Percentiles rank a stretch among this genome's conserved stretches.
Conservation (phyloP, 2,888 invertebrate genomes). For the Drosophila yooni region DNA sequence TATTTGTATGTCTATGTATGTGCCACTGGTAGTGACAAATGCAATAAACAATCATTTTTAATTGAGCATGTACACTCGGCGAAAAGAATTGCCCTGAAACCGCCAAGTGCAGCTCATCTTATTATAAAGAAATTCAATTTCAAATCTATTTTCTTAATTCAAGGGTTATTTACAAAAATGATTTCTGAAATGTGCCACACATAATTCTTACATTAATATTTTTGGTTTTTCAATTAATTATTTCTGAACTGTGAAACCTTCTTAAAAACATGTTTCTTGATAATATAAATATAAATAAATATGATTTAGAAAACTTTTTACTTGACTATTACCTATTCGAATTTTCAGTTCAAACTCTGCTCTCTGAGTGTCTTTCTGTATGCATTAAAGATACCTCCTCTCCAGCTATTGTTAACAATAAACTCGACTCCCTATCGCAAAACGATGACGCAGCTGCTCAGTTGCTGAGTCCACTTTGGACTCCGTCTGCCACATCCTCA, state of each 20-base stretch:
- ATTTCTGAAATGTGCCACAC: no score
- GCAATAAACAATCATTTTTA: constrained; percentile 76
- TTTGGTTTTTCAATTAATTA: no score
- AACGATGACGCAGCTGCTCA: constrained; percentile 62
- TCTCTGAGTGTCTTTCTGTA: neutral
- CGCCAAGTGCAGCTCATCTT: neutral
- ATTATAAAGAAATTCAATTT: neutral
- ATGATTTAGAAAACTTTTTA: neutral
- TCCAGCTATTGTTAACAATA: constrained; percentile 32
- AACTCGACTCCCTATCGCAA: constrained; percentile 27
- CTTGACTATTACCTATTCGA: neutral
- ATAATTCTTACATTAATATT: no score
- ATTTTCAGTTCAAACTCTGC: neutral
- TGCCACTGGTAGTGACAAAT: constrained; percentile 63
- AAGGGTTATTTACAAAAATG: no score
- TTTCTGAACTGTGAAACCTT: no score
- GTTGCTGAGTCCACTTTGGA: neutral
- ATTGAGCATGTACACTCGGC: constrained; percentile 53
- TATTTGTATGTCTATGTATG: constrained; percentile 1
- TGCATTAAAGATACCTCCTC: constrained; percentile 11
- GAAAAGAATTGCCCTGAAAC: neutral
- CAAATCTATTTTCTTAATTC: neutral
- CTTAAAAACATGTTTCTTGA: neutral
- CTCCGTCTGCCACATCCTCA: neutral
- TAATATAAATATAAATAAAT: no score